Evolutionary conservation across 2,888 invertebrate species (phyloP).

Genomic region (Dyspetes luteomarginatus): DNA sequence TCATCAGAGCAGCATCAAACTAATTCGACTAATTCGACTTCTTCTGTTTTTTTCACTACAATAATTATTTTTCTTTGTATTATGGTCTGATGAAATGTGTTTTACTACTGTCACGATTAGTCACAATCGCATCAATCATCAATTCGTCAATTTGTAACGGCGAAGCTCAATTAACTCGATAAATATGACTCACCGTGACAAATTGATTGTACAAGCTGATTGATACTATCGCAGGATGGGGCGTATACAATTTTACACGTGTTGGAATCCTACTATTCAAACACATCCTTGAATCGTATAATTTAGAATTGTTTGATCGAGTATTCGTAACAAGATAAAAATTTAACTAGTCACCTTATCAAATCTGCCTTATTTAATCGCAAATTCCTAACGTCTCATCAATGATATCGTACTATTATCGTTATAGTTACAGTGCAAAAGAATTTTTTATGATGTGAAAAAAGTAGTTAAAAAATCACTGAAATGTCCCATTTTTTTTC

Average conservation of each 20-base stretch:
- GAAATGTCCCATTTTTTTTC: too few species aligned
- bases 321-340: constrained; percentile 17
- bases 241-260: constrained; percentile 18
- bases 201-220: constrained; percentile 50
- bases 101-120: constrained; percentile 36
- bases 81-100: neutral
- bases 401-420: too few species aligned
- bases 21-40: too few species aligned
- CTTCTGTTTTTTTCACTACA: neutral
- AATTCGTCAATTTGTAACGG: constrained; percentile 51
- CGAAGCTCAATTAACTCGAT: constrained; percentile 50
- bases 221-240: constrained; percentile 41
- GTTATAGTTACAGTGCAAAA: too few species aligned
- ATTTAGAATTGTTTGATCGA: too few species aligned
- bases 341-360: constrained; percentile 15
- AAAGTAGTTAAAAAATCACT: too few species aligned
- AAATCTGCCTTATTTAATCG: constrained; percentile 1
- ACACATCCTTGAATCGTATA: too few species aligned
- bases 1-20: too few species aligned
- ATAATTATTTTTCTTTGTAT: neutral
- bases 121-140: constrained; percentile 47
- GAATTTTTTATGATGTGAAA: too few species aligned
- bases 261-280: neutral
- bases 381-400: constrained; percentile 8
- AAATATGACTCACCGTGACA: constrained; percentile 59